phyloP scores from a whole-genome alignment of 1,140 invertebrate genomes.

The Ceratosolen fusciceps region DNA sequence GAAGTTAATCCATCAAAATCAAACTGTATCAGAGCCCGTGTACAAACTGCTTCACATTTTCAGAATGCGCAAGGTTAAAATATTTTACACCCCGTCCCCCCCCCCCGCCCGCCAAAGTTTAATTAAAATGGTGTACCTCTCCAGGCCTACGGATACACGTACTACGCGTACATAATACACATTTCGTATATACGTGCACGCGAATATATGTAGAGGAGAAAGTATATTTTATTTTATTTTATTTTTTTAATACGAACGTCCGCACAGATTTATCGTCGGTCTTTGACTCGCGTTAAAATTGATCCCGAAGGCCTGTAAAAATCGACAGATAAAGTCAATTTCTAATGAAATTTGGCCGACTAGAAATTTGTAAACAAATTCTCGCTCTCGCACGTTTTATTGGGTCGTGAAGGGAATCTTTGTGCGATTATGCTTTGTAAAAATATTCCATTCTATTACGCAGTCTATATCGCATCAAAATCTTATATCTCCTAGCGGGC shows the following conservation, averaged over 20 bases:
- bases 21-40: background rate
- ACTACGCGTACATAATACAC: background rate
- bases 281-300: background rate
- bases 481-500: background rate
- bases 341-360: background rate
- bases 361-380: background rate
- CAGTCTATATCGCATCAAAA: conserved; percentile 17
- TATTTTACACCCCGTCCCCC: background rate
- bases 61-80: background rate
- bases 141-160: too few species aligned
- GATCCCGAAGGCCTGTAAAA: background rate
- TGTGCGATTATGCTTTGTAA: conserved; percentile 29
- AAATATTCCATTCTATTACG: conserved; percentile 7
- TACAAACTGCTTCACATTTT: background rate
- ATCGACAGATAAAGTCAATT: background rate
- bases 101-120: too few species aligned
- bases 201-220: too few species aligned
- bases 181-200: background rate
- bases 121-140: too few species aligned
- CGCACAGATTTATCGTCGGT: too few species aligned
- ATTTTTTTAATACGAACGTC: too few species aligned
- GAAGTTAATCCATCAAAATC: conserved; percentile 5
- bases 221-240: too few species aligned
- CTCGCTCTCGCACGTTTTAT: background rate
- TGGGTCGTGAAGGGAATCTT: background rate